These are phyloP conservation scores for Octomys mimax DNA, from an alignment of 2,797 vertebrate genomes.

Conservation along the genomic window DNA sequence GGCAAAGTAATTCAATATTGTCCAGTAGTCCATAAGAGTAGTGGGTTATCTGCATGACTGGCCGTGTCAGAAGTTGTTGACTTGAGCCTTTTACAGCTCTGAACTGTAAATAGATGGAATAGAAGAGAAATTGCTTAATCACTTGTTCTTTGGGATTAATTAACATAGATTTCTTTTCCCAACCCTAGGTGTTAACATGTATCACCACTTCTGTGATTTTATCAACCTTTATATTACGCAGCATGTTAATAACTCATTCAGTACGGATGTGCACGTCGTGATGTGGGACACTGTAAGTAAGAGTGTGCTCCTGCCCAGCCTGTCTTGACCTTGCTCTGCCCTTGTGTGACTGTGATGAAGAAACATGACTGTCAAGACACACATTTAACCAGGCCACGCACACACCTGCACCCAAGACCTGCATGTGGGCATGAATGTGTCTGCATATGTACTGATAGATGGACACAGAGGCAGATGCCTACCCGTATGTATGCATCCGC, in stretches of 20 bases:
- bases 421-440: neutral
- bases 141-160: neutral
- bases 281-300: conserved; percentile 99
- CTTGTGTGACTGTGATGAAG: too few relatives aligned
- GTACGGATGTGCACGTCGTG: conserved; percentile 94
- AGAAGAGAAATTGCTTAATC: neutral
- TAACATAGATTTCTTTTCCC: conserved; percentile 13
- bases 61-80: too few relatives aligned
- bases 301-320: neutral
- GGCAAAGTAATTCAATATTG: too few relatives aligned
- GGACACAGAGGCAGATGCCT: neutral
- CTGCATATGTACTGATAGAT: neutral
- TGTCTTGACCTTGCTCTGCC: neutral
- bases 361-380: neutral
- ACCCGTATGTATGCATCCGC: neutral
- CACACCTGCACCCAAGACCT: too few relatives aligned
- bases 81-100: too few relatives aligned
- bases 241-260: conserved; percentile 98
- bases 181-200: conserved; percentile 97
- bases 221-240: conserved; percentile 98
- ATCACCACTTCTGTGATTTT: conserved; percentile 99
- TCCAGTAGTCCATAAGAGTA: too few relatives aligned
- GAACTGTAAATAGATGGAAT: neutral
- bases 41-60: too few relatives aligned
- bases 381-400: too few relatives aligned